These are phyloP conservation scores for Calephelis perditalis DNA, from an alignment of 2,888 invertebrate species.

Conservation along the genomic window DNA sequence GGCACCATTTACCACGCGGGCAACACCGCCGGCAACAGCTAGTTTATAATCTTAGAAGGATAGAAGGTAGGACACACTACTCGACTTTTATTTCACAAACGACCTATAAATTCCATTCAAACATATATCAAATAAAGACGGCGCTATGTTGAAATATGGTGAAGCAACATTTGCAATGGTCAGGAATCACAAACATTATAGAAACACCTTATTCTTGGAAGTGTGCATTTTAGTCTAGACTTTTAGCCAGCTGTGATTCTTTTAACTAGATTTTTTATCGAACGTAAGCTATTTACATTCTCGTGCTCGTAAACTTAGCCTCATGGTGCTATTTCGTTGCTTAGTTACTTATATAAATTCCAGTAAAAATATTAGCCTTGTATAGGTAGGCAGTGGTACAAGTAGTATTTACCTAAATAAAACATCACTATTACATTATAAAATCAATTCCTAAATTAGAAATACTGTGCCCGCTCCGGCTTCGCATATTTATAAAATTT, in stretches of 20 bases:
- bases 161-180: neutral
- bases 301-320: neutral
- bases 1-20: too few species aligned
- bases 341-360: too few species aligned
- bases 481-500: too few species aligned
- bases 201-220: neutral
- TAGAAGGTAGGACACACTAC: neutral
- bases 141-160: constrained; percentile 4
- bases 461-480: too few species aligned
- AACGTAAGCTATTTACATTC: neutral
- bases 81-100: neutral
- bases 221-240: neutral
- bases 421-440: too few species aligned
- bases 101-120: constrained; percentile 1
- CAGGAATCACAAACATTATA: neutral
- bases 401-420: too few species aligned
- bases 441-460: too few species aligned
- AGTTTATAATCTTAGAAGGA: too few species aligned
- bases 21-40: too few species aligned
- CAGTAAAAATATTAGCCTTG: too few species aligned
- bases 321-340: neutral
- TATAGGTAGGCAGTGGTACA: too few species aligned
- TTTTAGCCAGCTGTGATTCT: neutral
- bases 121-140: neutral
- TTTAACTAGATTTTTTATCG: neutral